A percentile compares a stretch with the other conserved stretches of the same genome.
Evolutionary conservation across 2,888 invertebrate species (phyloP).

Genomic region (Iselma pallidipennis): DNA sequence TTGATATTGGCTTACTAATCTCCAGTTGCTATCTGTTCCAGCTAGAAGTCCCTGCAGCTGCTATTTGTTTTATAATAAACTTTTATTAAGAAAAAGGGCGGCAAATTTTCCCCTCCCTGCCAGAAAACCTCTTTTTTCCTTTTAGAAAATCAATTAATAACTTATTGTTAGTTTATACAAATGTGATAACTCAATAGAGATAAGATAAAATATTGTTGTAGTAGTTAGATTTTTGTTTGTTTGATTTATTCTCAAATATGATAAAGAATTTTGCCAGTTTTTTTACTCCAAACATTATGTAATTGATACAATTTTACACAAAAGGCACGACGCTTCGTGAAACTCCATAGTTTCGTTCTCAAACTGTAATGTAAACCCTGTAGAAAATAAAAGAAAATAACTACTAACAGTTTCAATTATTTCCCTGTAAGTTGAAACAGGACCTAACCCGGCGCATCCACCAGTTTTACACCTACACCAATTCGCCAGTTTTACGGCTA

Average conservation of each 20-base stretch:
- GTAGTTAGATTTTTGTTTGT: not conserved
- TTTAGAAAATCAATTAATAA: not conserved
- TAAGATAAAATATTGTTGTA: slow-evolving; percentile 8
- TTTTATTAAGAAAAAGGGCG: not conserved
- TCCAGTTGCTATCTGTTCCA: too few relatives aligned
- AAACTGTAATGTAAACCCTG: not conserved
- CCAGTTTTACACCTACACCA: not conserved
- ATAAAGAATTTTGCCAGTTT: too few relatives aligned
- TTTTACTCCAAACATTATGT: too few relatives aligned
- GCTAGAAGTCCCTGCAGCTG: too few relatives aligned
- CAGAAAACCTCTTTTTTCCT: too few relatives aligned
- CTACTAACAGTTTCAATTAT: too few relatives aligned
- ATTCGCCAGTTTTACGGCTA: too few relatives aligned
- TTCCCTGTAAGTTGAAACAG: too few relatives aligned
- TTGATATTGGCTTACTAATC: too few relatives aligned
- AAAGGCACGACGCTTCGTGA: not conserved
- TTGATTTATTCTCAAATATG: too few relatives aligned
- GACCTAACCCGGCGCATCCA: not conserved
- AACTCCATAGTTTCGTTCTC: not conserved
- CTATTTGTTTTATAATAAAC: too few relatives aligned
- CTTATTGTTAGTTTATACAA: slow-evolving; percentile 21
- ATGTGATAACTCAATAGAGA: slow-evolving; percentile 17
- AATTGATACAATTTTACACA: too few relatives aligned
- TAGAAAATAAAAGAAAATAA: not conserved
- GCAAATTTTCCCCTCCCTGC: not conserved